Evolutionary conservation across 2,113 vertebrate species (phyloP), one percentile per base, ranked within the genome.

Genomic region (Phylloscopus whistleri): DNA sequence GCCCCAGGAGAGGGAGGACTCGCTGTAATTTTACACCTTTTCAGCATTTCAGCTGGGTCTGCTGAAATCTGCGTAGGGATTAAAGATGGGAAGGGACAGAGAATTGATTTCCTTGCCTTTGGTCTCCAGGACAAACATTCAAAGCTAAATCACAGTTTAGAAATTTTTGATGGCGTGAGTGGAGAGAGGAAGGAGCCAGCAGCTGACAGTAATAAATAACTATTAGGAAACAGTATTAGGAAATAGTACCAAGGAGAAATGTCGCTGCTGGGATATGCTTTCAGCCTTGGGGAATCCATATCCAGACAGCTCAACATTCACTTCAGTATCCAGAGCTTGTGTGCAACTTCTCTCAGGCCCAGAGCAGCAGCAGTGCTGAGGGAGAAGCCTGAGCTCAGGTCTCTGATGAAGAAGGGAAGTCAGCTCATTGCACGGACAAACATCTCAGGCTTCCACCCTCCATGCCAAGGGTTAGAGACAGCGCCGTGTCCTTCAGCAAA

Each of bases 181-280:
- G 16, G 44, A 69, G 69, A 83, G 68, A 88, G 64, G 89, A 94
- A 96, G 80, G 43, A 90, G 48, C 62, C 59, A 81, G 75, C 86
- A 91, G 80, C 89, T 94, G 92, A 73, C 82, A 92, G 89, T 70
- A 96, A 84, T 87, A 90, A 96, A 90, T 93, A 93, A 92, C 73
- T 90, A 67, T 64, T 87, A 92, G 89, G 94, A 92, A 96, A 91
- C 66, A 79, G 79, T 86, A 56, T 88, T 87, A 91, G 91, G 92
- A 91, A 95, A 93, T 49, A 94, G 62, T 75, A 67, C 69, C 46
- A 55, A 84, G 73, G 24, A 90, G 92, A 89, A 96, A 90, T 83
- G 74, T 31, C 37, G 58, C 84, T 84, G 72, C 79, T 85, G 43
- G 72, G 63, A 62, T 84, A 66, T 41, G 27, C 46, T 94, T 89